These are phyloP conservation scores for Papilio gigon DNA, from an alignment of 2,888 invertebrate genomes.

Conservation along the genomic window DNA sequence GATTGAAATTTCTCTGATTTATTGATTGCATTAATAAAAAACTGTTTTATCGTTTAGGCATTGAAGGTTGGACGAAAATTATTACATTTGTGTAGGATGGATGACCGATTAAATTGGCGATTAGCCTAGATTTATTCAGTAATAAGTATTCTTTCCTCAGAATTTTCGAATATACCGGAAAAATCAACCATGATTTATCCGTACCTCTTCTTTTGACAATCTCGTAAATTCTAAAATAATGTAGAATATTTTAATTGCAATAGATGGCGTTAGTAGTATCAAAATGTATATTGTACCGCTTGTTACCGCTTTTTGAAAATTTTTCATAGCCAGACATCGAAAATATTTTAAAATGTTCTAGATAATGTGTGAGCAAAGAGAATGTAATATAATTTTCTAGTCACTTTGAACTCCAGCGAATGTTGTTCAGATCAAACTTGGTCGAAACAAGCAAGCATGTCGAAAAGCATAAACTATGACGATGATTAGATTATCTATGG, in stretches of 20 bases:
- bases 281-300: neutral
- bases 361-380: neutral
- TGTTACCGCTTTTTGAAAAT: neutral
- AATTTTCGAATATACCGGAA: too few relatives aligned
- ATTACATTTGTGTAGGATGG: too few relatives aligned
- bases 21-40: too few relatives aligned
- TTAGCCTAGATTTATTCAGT: too few relatives aligned
- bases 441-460: slow-evolving; percentile 15
- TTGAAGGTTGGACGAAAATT: too few relatives aligned
- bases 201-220: too few relatives aligned
- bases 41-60: too few relatives aligned
- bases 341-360: neutral
- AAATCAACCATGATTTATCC: too few relatives aligned
- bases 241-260: neutral
- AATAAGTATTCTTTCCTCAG: too few relatives aligned
- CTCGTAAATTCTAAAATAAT: neutral
- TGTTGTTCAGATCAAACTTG: slow-evolving; percentile 1
- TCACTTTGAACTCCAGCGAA: neutral
- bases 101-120: too few relatives aligned
- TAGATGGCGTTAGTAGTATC: slow-evolving; percentile 8
- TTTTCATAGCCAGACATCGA: neutral
- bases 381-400: neutral
- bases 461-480: slow-evolving; percentile 21
- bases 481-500: slow-evolving; percentile 29
- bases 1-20: too few relatives aligned